Percentiles rank a stretch among this genome's conserved stretches.
phyloP scores from a whole-genome alignment of 2,113 vertebrate species.

The Corydoras maculifer region DNA sequence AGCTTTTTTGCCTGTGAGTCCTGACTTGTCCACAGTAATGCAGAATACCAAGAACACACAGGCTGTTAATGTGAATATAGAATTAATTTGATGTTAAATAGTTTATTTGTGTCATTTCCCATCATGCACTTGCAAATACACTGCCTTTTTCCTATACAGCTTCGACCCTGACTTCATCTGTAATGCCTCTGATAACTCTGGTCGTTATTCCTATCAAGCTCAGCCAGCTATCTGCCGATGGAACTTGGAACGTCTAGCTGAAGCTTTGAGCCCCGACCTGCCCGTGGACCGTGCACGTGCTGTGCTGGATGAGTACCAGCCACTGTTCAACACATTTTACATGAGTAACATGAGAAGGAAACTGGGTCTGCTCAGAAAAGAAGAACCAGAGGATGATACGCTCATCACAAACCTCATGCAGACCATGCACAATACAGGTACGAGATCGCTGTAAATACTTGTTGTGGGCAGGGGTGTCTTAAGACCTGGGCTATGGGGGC shows the following conservation, averaged over 20 bases:
- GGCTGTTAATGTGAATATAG: too few relatives aligned
- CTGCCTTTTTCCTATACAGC: constrained; percentile 51
- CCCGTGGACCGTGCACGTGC: constrained; percentile 65
- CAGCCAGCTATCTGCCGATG: constrained; percentile 89
- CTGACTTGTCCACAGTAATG: too few relatives aligned
- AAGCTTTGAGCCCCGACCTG: constrained; percentile 84
- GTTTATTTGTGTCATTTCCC: too few relatives aligned
- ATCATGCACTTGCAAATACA: too few relatives aligned
- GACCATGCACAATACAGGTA: constrained; percentile 89
- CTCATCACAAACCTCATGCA: constrained; percentile 81
- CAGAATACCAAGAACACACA: too few relatives aligned
- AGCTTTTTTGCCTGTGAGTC: too few relatives aligned
- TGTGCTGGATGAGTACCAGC: constrained; percentile 75
- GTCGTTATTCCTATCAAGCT: constrained; percentile 85
- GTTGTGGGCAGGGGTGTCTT: too few relatives aligned
- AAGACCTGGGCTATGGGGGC: too few relatives aligned
- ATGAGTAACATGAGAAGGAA: constrained; percentile 87
- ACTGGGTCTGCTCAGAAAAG: constrained; percentile 74
- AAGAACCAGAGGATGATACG: constrained; percentile 73
- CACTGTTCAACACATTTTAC: constrained; percentile 78
- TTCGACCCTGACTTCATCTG: constrained; percentile 92
- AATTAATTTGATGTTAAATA: too few relatives aligned
- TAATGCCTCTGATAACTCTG: constrained; percentile 84
- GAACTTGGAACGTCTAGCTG: constrained; percentile 87
- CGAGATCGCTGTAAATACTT: too few relatives aligned